Percentiles rank a stretch among this genome's conserved stretches.
Evolutionary conservation across 2,888 invertebrate genomes (phyloP).

Genomic region (Rhabditoides inermis): DNA sequence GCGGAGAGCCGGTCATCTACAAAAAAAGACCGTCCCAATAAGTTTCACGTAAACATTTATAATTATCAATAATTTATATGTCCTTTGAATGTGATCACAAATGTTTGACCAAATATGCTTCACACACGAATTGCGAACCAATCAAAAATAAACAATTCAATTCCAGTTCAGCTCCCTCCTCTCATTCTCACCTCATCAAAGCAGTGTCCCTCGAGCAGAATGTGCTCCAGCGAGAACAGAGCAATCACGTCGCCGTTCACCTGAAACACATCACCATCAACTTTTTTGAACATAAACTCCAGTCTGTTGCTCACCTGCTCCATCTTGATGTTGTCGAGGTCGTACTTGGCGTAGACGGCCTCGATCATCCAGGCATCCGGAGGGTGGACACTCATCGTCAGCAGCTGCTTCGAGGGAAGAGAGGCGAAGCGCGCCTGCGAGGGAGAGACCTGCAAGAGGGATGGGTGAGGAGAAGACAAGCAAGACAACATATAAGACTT

Average conservation of each 20-base stretch:
- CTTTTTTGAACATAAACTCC: no score
- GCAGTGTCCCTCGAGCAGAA: slow-evolving; percentile 88
- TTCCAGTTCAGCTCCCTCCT: no score
- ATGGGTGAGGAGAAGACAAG: no score
- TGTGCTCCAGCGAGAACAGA: slow-evolving; percentile 87
- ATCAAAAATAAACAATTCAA: background rate
- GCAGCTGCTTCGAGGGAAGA: slow-evolving; percentile 79
- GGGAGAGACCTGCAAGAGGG: slow-evolving; percentile 57
- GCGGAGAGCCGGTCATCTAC: slow-evolving; percentile 70
- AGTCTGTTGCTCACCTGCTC: slow-evolving; percentile 78
- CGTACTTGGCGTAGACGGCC: slow-evolving; percentile 62
- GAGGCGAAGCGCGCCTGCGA: slow-evolving; percentile 77
- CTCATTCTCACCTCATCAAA: slow-evolving; percentile 77
- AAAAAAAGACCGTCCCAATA: background rate
- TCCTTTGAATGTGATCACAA: no score
- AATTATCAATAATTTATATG: no score
- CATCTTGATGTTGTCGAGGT: slow-evolving; percentile 87
- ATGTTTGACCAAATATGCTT: no score
- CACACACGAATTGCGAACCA: background rate
- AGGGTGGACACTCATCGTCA: slow-evolving; percentile 66
- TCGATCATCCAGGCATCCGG: slow-evolving; percentile 76
- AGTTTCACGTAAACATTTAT: background rate
- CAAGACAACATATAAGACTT: no score
- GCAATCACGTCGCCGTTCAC: slow-evolving; percentile 60
- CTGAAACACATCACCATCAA: slow-evolving; percentile 26